Conservation (phyloP, 1,140 invertebrate species). For the Coelopa frigida region DNA sequence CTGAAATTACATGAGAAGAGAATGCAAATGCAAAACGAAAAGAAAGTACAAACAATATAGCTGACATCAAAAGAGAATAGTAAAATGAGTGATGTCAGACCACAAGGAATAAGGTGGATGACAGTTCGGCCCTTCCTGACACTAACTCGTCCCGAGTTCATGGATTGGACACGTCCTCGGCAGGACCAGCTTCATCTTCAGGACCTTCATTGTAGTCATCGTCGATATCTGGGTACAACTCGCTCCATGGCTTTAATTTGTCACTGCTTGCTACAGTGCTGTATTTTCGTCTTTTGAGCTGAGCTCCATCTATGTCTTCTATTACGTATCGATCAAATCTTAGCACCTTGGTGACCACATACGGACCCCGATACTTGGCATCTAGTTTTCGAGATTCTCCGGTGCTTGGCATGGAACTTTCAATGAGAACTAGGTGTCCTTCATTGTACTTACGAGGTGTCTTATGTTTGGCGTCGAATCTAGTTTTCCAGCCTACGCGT, state of each 20-base stretch:
- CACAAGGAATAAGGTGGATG: no score
- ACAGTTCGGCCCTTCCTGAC: no score
- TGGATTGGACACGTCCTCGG: no score
- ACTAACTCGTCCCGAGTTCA: no score
- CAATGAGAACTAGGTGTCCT: constrained; percentile 1
- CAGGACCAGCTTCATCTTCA: no score
- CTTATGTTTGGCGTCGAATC: constrained; percentile 2
- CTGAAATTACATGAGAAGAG: no score
- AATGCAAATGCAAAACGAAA: no score
- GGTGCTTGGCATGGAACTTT: constrained; percentile 2
- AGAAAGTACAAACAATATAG: no score
- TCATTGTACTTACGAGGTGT: background rate
- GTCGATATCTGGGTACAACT: no score
- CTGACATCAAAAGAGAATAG: no score
- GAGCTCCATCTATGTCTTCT: constrained; percentile 15
- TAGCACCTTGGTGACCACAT: constrained; percentile 14
- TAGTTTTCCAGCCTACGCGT: background rate
- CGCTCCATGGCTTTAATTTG: constrained; percentile 7
- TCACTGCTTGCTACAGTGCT: constrained; percentile 10
- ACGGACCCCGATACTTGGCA: constrained; percentile 15
- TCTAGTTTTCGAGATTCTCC: constrained; percentile 14
- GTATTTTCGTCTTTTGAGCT: constrained; percentile 13
- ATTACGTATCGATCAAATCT: constrained; percentile 16
- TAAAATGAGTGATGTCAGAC: no score
- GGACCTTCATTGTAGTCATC: no score